Percentiles rank a stretch among this genome's conserved stretches.
Evolutionary conservation across 2,113 vertebrate species (phyloP).

Genomic region (Chrysemys picta): DNA sequence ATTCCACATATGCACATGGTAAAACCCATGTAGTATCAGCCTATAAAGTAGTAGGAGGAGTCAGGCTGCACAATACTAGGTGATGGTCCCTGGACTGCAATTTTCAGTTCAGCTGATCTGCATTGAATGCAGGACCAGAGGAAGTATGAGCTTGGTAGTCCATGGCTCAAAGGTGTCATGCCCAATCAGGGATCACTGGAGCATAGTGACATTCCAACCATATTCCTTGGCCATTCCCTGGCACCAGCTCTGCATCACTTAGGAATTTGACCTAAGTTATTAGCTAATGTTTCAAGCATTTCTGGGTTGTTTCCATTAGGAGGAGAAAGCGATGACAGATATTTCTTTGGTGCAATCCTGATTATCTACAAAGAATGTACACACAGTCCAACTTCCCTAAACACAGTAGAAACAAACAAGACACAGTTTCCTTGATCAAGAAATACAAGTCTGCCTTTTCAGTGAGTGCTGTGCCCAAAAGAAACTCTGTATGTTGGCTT

Average conservation of each 20-base stretch:
- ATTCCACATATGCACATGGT: neutral
- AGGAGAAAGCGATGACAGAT: neutral
- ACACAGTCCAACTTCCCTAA: neutral
- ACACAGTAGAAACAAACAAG: neutral
- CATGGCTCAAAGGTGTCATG: neutral
- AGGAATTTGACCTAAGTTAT: neutral
- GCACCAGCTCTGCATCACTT: neutral
- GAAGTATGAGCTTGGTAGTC: neutral
- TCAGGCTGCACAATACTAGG: neutral
- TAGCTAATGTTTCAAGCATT: neutral
- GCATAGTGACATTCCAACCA: neutral
- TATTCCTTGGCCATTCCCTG: neutral
- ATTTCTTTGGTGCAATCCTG: neutral
- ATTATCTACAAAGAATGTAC: neutral
- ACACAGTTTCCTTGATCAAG: neutral
- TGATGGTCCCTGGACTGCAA: neutral
- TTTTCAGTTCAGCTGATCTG: neutral
- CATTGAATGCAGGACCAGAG: neutral
- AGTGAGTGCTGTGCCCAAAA: neutral
- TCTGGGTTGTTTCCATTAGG: neutral
- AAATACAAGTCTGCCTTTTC: neutral
- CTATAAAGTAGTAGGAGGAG: neutral
- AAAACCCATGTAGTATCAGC: neutral
- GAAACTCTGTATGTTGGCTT: neutral
- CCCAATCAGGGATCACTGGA: neutral